Evolutionary conservation across 2,888 invertebrate species (phyloP), one percentile per base, ranked within the genome.

Genomic region (Caenorhabditis doughertyi): DNA sequence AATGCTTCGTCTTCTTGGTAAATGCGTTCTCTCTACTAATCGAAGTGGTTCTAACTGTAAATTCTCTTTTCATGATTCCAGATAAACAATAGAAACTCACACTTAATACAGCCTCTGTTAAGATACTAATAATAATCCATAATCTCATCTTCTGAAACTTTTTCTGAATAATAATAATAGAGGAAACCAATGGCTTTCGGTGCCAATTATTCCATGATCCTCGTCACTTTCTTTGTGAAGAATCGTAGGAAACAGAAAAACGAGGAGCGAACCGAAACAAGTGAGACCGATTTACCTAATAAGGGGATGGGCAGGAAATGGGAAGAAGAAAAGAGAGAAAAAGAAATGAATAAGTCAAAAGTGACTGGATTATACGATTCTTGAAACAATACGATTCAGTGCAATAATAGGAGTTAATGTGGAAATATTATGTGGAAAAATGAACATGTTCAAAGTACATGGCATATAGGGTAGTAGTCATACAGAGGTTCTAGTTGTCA

Each of bases 281-380:
- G 77, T 77, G 77, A 82, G 82, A 77, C 68, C 72, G 82, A 82
- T 76, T 76, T 81, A 71, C 65, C 74, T 81, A 81, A 71, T 70
- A 70, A 79, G 77, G 44, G 64, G 53, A 60, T 67, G 68, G 74
- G 65, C 74, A 67, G 74, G 58, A 74, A 74, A 53, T 56, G 49
- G 39, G 21, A 53, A 32, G 56, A 27, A 18, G 42, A 62, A 8
- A 18, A 53, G n/a, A 8, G 32, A 18, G 13, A 39, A 16, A 56
- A 27, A 18, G 27, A n/a, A 8, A 44, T 42, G n/a, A 67, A 4
- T 7, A 44, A 18, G 65, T 1, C 21, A 65, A 32, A 47, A 65
- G 35, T 35, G 51, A 65, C 51, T 51, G 49, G 35, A 42, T 55
- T 56, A 70, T 62, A 71, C 62, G 70, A 64, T 53, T 55, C n/a